These are phyloP conservation scores for Poecilia velifera DNA, from an alignment of 2,797 vertebrate species.

Conservation along the genomic window DNA sequence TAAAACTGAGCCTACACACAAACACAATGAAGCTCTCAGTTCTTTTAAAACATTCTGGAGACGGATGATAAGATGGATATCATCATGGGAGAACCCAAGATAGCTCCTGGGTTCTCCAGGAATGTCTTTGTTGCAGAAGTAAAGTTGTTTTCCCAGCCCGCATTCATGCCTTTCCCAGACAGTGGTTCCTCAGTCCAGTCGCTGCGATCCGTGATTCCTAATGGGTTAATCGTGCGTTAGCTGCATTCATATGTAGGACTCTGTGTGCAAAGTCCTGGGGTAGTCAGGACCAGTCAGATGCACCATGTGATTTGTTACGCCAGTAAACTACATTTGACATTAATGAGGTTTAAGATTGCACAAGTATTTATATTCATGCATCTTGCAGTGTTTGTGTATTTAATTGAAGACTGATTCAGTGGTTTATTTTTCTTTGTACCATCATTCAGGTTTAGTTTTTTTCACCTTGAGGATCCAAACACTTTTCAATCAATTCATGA, in stretches of 20 bases:
- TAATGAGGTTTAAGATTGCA: background rate
- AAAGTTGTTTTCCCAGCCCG: background rate
- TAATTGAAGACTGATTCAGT: background rate
- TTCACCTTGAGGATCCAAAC: background rate
- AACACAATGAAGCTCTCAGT: background rate
- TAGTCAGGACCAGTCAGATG: slow-evolving; percentile 31
- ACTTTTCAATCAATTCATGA: background rate
- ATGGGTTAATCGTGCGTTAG: background rate
- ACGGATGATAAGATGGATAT: background rate
- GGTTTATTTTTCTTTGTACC: background rate
- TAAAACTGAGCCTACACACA: background rate
- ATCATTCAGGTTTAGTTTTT: background rate
- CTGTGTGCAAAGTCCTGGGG: slow-evolving; percentile 30
- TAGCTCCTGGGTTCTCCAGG: background rate
- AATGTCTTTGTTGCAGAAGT: background rate
- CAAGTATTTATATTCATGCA: background rate
- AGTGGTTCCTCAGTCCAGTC: slow-evolving; percentile 1
- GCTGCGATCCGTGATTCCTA: slow-evolving; percentile 2
- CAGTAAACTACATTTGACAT: background rate
- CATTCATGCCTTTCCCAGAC: slow-evolving; percentile 13
- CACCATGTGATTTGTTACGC: slow-evolving; percentile 4
- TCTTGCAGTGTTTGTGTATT: background rate
- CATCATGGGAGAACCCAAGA: no score
- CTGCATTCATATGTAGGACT: slow-evolving; percentile 30
- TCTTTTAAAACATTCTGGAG: background rate